Evolutionary conservation across 2,113 vertebrate species (phyloP).

Genomic region (Crotalus viridis): DNA sequence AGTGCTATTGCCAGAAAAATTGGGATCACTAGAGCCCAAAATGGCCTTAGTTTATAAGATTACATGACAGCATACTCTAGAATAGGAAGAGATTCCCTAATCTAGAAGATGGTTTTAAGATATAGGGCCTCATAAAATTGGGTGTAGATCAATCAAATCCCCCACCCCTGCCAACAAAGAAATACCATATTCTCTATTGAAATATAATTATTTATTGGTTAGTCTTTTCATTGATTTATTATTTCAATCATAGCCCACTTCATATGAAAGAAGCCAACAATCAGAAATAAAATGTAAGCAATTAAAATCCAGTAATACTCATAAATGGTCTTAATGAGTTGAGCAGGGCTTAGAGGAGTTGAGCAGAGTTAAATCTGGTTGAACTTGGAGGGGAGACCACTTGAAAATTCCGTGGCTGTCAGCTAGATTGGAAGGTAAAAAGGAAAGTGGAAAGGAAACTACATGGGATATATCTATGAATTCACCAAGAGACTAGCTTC

Average conservation of each 20-base stretch:
- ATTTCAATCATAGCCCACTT: neutral
- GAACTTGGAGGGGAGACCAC: neutral
- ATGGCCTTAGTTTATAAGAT: neutral
- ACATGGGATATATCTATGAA: neutral
- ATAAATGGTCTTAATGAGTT: neutral
- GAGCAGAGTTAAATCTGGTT: neutral
- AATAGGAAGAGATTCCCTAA: neutral
- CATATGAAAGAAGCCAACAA: neutral
- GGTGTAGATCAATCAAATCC: neutral
- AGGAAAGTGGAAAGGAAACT: neutral
- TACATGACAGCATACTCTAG: neutral
- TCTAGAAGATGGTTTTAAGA: neutral
- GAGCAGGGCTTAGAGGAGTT: too few relatives aligned
- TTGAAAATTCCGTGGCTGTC: neutral
- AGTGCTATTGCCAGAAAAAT: neutral
- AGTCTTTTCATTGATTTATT: neutral
- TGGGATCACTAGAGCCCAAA: neutral
- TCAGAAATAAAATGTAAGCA: neutral
- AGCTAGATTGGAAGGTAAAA: neutral
- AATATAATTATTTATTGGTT: neutral
- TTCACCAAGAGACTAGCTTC: neutral
- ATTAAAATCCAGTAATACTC: neutral
- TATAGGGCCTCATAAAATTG: neutral
- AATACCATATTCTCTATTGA: neutral
- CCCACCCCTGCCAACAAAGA: neutral